These are phyloP conservation scores for Drosophila percnosoma DNA, from an alignment of 2,888 invertebrate genomes.

Conservation along the genomic window DNA sequence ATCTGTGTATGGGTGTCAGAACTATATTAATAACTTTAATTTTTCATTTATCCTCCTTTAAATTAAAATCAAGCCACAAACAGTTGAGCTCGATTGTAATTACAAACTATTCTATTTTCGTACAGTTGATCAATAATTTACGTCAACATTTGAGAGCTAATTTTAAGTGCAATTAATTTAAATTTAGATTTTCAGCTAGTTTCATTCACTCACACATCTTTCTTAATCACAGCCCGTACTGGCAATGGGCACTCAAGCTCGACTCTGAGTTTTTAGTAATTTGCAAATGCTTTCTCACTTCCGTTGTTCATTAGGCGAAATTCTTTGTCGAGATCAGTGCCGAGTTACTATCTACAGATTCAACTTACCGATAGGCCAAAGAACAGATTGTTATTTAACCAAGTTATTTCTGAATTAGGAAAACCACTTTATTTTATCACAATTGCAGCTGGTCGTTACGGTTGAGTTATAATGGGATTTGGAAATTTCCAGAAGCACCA, in stretches of 20 bases:
- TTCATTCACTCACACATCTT: slow-evolving; percentile 33
- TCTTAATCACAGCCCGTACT: slow-evolving; percentile 17
- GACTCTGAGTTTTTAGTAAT: slow-evolving; percentile 50
- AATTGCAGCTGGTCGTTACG: slow-evolving; percentile 10
- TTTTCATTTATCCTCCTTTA: not conserved
- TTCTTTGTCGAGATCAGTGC: slow-evolving; percentile 3
- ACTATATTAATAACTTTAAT: not conserved
- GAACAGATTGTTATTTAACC: slow-evolving; percentile 19
- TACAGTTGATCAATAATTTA: slow-evolving; percentile 54
- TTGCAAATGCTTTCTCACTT: slow-evolving; percentile 52
- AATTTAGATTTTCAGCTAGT: slow-evolving; percentile 33
- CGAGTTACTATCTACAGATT: slow-evolving; percentile 15
- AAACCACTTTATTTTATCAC: slow-evolving; percentile 15
- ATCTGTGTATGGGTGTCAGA: not conserved
- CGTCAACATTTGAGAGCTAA: slow-evolving; percentile 43
- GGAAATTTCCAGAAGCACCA: not conserved
- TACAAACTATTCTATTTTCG: slow-evolving; percentile 49
- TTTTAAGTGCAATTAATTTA: slow-evolving; percentile 68
- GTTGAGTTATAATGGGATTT: slow-evolving; percentile 22
- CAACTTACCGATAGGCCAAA: slow-evolving; percentile 46
- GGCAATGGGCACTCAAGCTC: slow-evolving; percentile 43
- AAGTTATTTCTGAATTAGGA: not conserved
- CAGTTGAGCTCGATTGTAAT: slow-evolving; percentile 1
- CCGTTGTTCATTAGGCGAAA: slow-evolving; percentile 52
- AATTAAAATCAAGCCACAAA: not conserved